Conservation (phyloP, 2,113 vertebrate genomes). For the Catagonus wagneri region DNA sequence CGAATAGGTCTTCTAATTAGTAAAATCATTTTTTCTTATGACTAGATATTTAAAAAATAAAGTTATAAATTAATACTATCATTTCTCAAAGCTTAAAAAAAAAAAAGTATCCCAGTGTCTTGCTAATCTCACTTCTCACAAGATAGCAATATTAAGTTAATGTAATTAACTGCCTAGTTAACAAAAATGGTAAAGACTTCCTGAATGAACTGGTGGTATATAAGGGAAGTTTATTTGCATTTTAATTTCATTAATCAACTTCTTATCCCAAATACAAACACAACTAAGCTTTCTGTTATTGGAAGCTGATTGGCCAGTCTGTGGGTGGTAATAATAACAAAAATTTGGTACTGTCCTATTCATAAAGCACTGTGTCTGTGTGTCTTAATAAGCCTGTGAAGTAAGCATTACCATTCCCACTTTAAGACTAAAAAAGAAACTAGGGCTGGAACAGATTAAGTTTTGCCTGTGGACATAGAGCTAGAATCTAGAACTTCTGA, state of each 20-base stretch:
- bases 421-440: slow-evolving; percentile 39
- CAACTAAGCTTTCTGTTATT: slow-evolving; percentile 37
- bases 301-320: slow-evolving; percentile 45
- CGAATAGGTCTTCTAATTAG: slow-evolving; percentile 38
- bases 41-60: slow-evolving; percentile 31
- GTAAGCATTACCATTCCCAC: slow-evolving; percentile 26
- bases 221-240: not conserved
- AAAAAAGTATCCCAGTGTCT: not conserved
- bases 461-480: not conserved
- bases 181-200: slow-evolving; percentile 42
- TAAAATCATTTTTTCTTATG: slow-evolving; percentile 62
- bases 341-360: slow-evolving; percentile 34
- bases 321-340: slow-evolving; percentile 43
- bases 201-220: slow-evolving; percentile 35
- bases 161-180: slow-evolving; percentile 18
- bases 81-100: slow-evolving; percentile 60
- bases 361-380: not conserved
- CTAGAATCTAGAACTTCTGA: slow-evolving; percentile 10
- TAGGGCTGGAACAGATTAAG: not conserved
- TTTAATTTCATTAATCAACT: slow-evolving; percentile 61
- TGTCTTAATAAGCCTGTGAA: slow-evolving; percentile 39
- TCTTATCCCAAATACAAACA: slow-evolving; percentile 27
- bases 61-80: slow-evolving; percentile 41
- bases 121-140: slow-evolving; percentile 29
- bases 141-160: slow-evolving; percentile 14